Evolutionary conservation across 2,888 invertebrate genomes (phyloP), one percentile per base, ranked within the genome.

Genomic region (Monochamus alternatus): DNA sequence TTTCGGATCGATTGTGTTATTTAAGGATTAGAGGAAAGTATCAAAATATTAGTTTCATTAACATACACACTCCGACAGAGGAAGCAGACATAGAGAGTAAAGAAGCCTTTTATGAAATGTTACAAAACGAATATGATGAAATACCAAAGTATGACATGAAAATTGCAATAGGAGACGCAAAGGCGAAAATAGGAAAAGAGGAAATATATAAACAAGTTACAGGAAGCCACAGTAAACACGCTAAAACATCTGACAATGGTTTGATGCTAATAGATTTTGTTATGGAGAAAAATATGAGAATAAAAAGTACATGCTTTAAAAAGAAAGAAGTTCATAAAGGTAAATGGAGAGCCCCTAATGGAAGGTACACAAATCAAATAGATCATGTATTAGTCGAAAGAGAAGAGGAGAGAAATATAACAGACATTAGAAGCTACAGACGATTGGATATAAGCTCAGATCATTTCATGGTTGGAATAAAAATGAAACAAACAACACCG

Each of bases 331-430:
- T 51, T 12, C 4, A 68, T 30, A 14, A 2, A 8, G 55, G 68
- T 9, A 52, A 52, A 1, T n/a, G 55, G 68, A 51, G 55, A 55
- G 30, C 30, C 5, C 68, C 58, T 1, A 14, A 68, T 68, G 55
- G 68, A 4, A 5, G 10, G n/a, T 8, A 9, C 0, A 51, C 2
- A 68, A 68, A 68, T 3, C 55, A 52, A 68, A 68, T 68, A 14
- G 69, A 43, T 12, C 60, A 59, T 43, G n/a, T 58, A 3, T 30
- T 43, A 31, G 14, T 69, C 5, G 69, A 69, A 58, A 51, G 59
- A 69, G n/a, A 31, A 7, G 59, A 69, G 31, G 2, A 5, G 32
- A 58, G 59, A 3, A 4, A 1, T 58, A 4, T 55, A 3, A 69
- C 22, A 43, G 32, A 38, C 69, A 14, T 1, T 7, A 69, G 59